Conservation (phyloP, 2,888 invertebrate species). For the Drosophila kanekoi region DNA sequence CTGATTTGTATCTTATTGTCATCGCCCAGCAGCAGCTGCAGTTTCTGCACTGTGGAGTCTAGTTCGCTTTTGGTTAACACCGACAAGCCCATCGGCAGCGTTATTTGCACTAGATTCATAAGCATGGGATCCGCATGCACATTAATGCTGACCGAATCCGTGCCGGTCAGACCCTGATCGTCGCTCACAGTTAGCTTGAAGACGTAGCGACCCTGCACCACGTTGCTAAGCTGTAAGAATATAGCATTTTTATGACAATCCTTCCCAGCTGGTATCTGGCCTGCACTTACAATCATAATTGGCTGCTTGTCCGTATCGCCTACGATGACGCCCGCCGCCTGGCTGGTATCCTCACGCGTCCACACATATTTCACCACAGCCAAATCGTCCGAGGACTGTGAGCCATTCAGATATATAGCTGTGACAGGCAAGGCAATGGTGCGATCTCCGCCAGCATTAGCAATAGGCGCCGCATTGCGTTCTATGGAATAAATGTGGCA, state of each 20-base stretch:
- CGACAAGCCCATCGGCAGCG: constrained; percentile 90
- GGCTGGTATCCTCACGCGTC: constrained; percentile 90
- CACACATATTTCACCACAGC: constrained; percentile 93
- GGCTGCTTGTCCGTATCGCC: constrained; percentile 91
- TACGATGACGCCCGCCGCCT: constrained; percentile 94
- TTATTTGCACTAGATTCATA: constrained; percentile 92
- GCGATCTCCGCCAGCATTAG: constrained; percentile 95
- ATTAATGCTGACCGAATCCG: constrained; percentile 93
- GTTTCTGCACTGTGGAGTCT: constrained; percentile 89
- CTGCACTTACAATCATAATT: constrained; percentile 89
- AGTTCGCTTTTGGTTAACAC: constrained; percentile 87
- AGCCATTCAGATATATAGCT: constrained; percentile 93
- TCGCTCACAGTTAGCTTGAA: constrained; percentile 96
- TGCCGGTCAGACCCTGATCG: constrained; percentile 93
- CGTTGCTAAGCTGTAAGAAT: constrained; percentile 89
- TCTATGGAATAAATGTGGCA: constrained; percentile 86
- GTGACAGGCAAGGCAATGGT: constrained; percentile 91
- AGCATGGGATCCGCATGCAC: constrained; percentile 92
- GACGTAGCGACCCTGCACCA: constrained; percentile 94
- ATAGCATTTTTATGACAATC: neutral
- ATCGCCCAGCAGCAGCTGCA: constrained; percentile 91
- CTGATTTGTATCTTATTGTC: constrained; percentile 88
- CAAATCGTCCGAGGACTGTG: constrained; percentile 94
- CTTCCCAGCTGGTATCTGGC: neutral
- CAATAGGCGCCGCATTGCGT: constrained; percentile 94